Base-by-base conservation (phyloP, 2,113 vertebrate species). In the Menura novaehollandiae region DNA sequence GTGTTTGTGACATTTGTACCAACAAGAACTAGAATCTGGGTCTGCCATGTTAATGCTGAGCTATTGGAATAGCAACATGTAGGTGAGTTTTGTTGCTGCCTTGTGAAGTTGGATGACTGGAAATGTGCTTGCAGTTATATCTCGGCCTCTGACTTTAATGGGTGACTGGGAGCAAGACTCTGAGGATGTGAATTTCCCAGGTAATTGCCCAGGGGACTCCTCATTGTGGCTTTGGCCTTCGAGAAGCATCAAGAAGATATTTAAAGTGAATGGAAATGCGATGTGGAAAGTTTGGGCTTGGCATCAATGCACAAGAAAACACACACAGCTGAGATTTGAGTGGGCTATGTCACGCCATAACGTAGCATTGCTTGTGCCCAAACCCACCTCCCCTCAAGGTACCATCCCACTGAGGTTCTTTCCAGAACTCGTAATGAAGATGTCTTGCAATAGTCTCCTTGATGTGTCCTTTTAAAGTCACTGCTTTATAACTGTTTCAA, bases 301-400 rank as follows among this genome's bases (percentile, higher is more conserved):
- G 6, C 63, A 63, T 37, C n/a, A 71, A 35, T 1, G 4, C 15
- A 47, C 37, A 17, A 88, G 44, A 8, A 52, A 77, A 72, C 76
- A 0, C 44, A 12, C 20, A 8, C 5, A 10, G 20, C 21, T 23
- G 15, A 51, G 59, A 56, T 91, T 73, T 52, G 5, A 2, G 6
- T 14, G 32, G 37, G 4, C 47, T 33, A 0, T 49, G 35, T 24
- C n/a, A 27, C 0, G 0, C 23, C 51, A 2, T 9, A 64, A 23
- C 16, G 49, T 5, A 37, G 23, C 21, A 51, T 21, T 1, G 1
- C 27, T 58, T 20, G 7, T 21, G 12, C 11, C n/a, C 18, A 85
- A 26, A 71, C 74, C 39, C 43, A 12, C 18, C 22, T 80, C 6
- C 30, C 18, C 11, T 88, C 72, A 39, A 82, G 51, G 52, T 10